Percentiles rank a stretch among this genome's conserved stretches.
These are phyloP conservation scores for Periparus ater DNA, from an alignment of 2,797 vertebrate species.

Conservation along the genomic window DNA sequence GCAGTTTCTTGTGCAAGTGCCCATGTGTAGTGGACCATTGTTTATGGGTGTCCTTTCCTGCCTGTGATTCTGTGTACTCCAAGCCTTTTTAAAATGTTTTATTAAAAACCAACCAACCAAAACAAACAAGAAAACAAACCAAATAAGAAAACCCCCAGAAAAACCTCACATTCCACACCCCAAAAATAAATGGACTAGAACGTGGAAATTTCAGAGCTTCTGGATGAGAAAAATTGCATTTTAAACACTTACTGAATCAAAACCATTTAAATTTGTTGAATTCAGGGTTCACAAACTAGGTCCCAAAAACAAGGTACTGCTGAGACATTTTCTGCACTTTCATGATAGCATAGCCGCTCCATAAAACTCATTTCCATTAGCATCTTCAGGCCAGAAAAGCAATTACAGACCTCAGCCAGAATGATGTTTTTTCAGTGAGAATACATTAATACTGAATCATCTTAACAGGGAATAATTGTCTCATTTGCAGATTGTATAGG, in stretches of 20 bases:
- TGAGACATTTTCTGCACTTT: background rate
- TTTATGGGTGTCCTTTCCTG: background rate
- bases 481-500: background rate
- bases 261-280: background rate
- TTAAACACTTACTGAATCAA: background rate
- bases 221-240: background rate
- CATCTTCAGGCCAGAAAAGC: background rate
- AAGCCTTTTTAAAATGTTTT: background rate
- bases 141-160: background rate
- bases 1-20: background rate
- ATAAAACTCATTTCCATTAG: background rate
- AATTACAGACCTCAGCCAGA: background rate
- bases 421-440: background rate
- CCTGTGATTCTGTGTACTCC: background rate
- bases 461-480: background rate
- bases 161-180: no score
- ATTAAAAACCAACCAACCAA: background rate
- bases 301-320: background rate
- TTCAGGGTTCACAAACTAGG: background rate
- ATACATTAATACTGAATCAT: background rate
- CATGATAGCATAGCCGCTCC: background rate
- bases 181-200: background rate
- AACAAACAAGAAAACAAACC: accelerated
- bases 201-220: background rate
- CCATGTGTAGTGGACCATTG: background rate